Conservation (phyloP, 2,797 vertebrate species). For the Margarornis squamiger region DNA sequence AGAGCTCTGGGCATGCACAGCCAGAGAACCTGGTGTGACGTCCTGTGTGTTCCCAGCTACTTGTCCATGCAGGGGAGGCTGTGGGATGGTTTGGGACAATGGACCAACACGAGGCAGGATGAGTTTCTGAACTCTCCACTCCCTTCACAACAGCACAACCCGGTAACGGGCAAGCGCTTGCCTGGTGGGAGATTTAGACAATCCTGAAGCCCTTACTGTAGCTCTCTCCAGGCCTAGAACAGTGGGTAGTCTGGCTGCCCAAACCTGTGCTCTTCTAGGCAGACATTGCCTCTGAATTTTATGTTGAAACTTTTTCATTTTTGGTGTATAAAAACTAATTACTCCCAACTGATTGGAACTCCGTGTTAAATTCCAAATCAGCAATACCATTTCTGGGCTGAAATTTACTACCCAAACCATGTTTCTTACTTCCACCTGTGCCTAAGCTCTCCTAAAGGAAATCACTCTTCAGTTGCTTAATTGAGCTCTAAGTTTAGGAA, state of each 20-base stretch:
- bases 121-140: not conserved
- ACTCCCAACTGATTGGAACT: not conserved
- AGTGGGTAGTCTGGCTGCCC: accelerated
- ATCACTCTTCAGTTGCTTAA: constrained; percentile 17
- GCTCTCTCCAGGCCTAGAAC: accelerated
- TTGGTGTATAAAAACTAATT: not conserved
- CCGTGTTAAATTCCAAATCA: not conserved
- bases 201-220: accelerated
- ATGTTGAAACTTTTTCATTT: not conserved
- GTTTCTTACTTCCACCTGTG: not conserved
- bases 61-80: accelerated
- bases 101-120: not conserved
- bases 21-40: accelerated
- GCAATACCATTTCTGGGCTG: not conserved
- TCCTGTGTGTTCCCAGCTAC: accelerated
- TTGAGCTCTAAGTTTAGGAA: constrained; percentile 34
- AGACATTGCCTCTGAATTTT: not conserved
- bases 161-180: not conserved
- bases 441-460: constrained; percentile 17
- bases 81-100: not conserved
- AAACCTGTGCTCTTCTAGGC: not conserved
- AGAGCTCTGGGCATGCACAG: not conserved
- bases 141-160: accelerated
- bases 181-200: not conserved
- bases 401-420: not conserved